Evolutionary conservation across 2,888 invertebrate species (phyloP), one percentile per base, ranked within the genome.

Genomic region (Cerastis leucographa): DNA sequence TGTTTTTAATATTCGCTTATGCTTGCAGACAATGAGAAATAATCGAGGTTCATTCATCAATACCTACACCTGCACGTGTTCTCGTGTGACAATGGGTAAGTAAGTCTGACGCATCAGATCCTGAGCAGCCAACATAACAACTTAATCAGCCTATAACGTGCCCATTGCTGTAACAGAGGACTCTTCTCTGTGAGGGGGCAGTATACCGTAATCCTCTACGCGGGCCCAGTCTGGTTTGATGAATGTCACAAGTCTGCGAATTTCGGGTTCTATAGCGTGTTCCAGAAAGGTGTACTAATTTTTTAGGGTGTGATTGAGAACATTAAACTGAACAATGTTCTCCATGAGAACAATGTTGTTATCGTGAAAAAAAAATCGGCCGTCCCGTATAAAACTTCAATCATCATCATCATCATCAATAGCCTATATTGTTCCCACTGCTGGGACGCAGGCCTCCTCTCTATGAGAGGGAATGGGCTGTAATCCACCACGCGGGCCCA

Each of bases 1-100:
- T 59, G 59, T 59, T 59, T 25, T 59, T 8, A 59, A 29, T 29
- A 59, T 29, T 25, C 3, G 8, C 5, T n/a, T n/a, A 54, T n/a
- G 51, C 29, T 71, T 17, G 42, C 9, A 29, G 54, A 44, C 17
- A 54, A 42, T 44, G 8, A 29, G 54, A n/a, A n/a, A 44, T 44
- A 54, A 71, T 42, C 22, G 5, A 29, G 0, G 22, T 71, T n/a
- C 29, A 29, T 73, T 51, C 22, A 71, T 25, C 25, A 70, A 71
- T 25, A 17, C 25, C 1, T 69, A 11, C 51, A 35, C 29, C 29
- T 49, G 49, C 40, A 46, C 19, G 12, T 46, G n/a, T 59, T 59
- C 29, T 3, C 29, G 17, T 29, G 29, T 7, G 59, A 54, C 29
- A 42, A 42, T 42, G 22, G 14, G 6, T 14, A 44, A 35, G 6